Evolutionary conservation across 2,888 invertebrate species (phyloP), one percentile per base, ranked within the genome.

Genomic region (Orthosia gracilis): DNA sequence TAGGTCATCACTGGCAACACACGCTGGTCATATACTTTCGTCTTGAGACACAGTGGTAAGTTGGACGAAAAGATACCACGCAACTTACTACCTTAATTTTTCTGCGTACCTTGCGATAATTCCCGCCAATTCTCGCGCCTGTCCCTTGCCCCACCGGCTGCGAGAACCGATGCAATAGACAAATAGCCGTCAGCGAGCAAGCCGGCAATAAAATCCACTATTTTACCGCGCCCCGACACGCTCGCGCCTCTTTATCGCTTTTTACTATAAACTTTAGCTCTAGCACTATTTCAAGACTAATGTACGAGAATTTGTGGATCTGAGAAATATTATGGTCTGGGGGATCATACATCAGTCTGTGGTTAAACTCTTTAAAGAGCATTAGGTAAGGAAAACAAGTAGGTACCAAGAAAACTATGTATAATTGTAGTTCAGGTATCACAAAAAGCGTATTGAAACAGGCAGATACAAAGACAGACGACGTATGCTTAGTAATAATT

Each of bases 171-270:
- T 88, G 90, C 89, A 90, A 86, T 88, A 91, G 91, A 92, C 92
- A 92, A 92, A 92, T 91, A 91, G 90, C 91, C 88, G 87, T 88
- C 87, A 87, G 87, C 90, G 86, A 79, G 88, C 88, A 83, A 83
- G 80, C 83, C 80, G 84, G 88, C 86, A 89, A 91, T 92, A 92
- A 92, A 92, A 90, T 87, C 87, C 85, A 85, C 81, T 86, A 89
- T 88, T 92, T 92, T 92, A 92, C 91, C 89, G 90, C 90, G 77
- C 85, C 70, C 86, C 83, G 82, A 84, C 89, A 90, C 89, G 89
- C 89, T 88, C 83, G 63, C 76, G 74, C 72, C 83, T 84, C 84
- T 88, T 87, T 88, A 89, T 88, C 90, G 88, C 86, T 83, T 85
- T 86, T 86, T 85, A 87, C 82, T 76, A 78, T 80, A 77, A 85